phyloP scores from a whole-genome alignment of 1,140 invertebrate species.

The Macrobrachium nipponense region DNA sequence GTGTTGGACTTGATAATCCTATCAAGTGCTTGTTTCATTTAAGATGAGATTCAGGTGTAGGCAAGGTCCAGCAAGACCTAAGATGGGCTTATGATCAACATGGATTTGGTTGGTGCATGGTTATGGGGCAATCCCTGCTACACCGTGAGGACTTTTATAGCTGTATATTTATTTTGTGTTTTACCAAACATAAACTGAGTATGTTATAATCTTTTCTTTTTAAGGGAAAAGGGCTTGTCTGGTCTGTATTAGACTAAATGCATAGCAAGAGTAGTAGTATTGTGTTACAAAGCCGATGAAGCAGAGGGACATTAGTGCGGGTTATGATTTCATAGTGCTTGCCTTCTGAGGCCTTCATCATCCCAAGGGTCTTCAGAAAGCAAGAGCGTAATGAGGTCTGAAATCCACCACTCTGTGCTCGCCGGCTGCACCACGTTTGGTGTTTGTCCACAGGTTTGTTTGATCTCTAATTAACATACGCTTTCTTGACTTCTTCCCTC shows the following conservation, averaged over 20 bases:
- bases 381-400: neutral
- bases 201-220: conserved; percentile 48
- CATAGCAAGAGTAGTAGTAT: conserved; percentile 59
- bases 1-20: conserved; percentile 57
- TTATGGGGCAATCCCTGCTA: conserved; percentile 16
- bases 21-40: conserved; percentile 55
- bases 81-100: conserved; percentile 30
- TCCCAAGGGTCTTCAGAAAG: conserved; percentile 15
- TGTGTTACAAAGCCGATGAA: conserved; percentile 44
- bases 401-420: conserved; percentile 14
- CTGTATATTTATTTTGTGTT: conserved; percentile 62
- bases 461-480: conserved; percentile 62
- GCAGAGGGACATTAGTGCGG: conserved; percentile 35
- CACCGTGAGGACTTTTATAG: conserved; percentile 42
- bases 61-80: conserved; percentile 36
- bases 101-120: conserved; percentile 27
- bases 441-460: conserved; percentile 62
- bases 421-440: conserved; percentile 52
- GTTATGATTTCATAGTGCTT: neutral
- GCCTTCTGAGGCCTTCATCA: conserved; percentile 3
- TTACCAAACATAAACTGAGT: conserved; percentile 50
- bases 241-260: conserved; percentile 60
- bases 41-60: conserved; percentile 2
- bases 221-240: conserved; percentile 56
- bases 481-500: conserved; percentile 62